Percentiles rank a stretch among this genome's conserved stretches.
These are phyloP conservation scores for Paragorgia papillata DNA, from an alignment of 92 coral and sea anemone genomes.

Conservation along the genomic window DNA sequence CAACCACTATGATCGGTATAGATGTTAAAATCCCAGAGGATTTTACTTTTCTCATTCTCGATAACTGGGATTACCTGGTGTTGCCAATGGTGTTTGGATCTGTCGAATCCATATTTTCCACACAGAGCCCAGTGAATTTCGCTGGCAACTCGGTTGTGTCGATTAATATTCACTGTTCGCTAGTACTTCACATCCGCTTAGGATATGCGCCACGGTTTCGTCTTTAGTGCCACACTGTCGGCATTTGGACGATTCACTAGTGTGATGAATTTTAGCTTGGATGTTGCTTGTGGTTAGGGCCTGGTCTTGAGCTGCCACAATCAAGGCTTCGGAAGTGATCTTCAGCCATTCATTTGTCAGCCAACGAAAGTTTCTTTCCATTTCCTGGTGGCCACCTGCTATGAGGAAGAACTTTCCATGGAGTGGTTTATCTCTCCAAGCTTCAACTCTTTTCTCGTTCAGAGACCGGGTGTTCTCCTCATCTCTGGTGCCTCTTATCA, in stretches of 20 bases:
- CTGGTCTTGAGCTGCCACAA: no score
- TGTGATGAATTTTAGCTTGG: no score
- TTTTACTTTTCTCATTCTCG: neutral
- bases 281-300: no score
- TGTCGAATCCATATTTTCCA: neutral
- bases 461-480: no score
- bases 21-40: constrained; percentile 26
- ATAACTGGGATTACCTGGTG: neutral
- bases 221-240: neutral
- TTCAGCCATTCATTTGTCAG: no score
- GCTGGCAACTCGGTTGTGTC: neutral
- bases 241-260: neutral
- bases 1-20: neutral
- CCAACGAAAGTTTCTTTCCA: no score
- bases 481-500: no score
- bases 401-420: no score
- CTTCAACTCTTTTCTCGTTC: no score
- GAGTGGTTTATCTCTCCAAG: no score
- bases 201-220: neutral
- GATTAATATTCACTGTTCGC: neutral
- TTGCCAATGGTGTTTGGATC: neutral
- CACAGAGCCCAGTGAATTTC: neutral
- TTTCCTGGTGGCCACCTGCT: no score
- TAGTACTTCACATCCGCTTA: neutral
- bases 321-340: no score